A percentile compares a stretch with the other conserved stretches of the same genome.
These are phyloP conservation scores for Poliocrania exsul DNA, from an alignment of 2,797 vertebrate species.

Conservation along the genomic window DNA sequence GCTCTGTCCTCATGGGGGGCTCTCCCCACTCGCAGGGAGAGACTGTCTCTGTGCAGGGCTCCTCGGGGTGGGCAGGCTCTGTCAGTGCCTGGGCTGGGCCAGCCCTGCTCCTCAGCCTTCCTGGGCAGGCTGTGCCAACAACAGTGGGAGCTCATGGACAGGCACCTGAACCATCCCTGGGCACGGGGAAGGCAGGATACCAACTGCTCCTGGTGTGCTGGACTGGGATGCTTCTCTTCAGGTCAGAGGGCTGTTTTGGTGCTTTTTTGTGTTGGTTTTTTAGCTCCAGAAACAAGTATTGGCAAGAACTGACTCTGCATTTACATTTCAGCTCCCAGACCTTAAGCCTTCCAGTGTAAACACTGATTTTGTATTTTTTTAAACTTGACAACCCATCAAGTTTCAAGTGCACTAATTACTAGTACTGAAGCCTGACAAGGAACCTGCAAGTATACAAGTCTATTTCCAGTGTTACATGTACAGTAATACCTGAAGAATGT, in stretches of 20 bases:
- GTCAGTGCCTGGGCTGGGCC: fast-evolving
- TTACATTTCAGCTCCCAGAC: background rate
- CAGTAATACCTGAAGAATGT: background rate
- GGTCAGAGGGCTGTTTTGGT: background rate
- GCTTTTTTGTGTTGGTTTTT: background rate
- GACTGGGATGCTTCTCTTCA: background rate
- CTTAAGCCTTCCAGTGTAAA: slow-evolving; percentile 36
- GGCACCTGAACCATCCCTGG: fast-evolving
- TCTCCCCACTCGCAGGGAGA: background rate
- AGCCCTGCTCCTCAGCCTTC: background rate
- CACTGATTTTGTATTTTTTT: background rate
- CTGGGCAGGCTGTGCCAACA: background rate
- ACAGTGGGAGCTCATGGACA: fast-evolving
- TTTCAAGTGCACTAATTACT: slow-evolving; percentile 43
- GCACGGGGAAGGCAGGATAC: background rate
- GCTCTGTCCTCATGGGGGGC: background rate
- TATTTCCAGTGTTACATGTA: background rate
- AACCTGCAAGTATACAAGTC: background rate
- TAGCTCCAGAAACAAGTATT: background rate
- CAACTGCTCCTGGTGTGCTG: background rate
- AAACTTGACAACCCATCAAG: slow-evolving; percentile 25
- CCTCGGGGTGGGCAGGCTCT: fast-evolving
- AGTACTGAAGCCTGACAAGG: slow-evolving; percentile 24
- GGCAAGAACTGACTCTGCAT: background rate
- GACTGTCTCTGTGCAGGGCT: background rate